Evolutionary conservation across 2,113 vertebrate species (phyloP), one percentile per base, ranked within the genome.

Genomic region (Zosterops pallidus): DNA sequence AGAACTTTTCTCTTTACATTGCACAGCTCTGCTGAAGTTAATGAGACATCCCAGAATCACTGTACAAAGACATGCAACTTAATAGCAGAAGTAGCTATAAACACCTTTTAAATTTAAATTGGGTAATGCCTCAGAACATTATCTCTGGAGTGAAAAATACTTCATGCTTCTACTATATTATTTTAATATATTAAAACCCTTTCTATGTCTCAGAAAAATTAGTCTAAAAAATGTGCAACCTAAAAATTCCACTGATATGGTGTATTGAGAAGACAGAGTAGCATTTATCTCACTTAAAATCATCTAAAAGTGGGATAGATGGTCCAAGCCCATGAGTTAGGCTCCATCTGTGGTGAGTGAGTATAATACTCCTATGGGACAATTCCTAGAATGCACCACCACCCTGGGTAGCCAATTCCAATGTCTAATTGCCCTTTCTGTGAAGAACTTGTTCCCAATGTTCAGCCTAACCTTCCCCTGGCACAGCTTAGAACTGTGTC

Each of bases 81-180:
- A 89, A 89, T 79, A 82, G 62, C 46, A 94, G 39, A 74, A 68
- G 67, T 55, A 86, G 75, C 59, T 83, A 59, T 88, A 94, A 93
- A 95, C 94, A 65, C 9, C 49, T 77, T 52, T 29, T 63, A 65
- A 10, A 67, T 92, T 94, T 84, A 72, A 82, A 85, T 85, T 83
- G 65, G 63, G 44, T 90, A 87, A 74, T 91, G 39, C 26, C 67
- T 77, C 57, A 79, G 89, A 72, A 82, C 26, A 47, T 92, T 92
- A 77, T 71, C n/a, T 84, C 46, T 82, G 39, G 42, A 77, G 28
- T 64, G 39, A 89, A 86, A 84, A 77, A 5, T 2, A 37, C 39
- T 91, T 95, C 42, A 17, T 80, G 26, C 47, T 92, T 90, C 74
- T 67, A 41, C 33, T 82, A 11, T 52, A 64, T 78, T 78, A 50